These are phyloP conservation scores for Xylota sylvarum DNA, from an alignment of 2,888 invertebrate genomes.

Conservation along the genomic window DNA sequence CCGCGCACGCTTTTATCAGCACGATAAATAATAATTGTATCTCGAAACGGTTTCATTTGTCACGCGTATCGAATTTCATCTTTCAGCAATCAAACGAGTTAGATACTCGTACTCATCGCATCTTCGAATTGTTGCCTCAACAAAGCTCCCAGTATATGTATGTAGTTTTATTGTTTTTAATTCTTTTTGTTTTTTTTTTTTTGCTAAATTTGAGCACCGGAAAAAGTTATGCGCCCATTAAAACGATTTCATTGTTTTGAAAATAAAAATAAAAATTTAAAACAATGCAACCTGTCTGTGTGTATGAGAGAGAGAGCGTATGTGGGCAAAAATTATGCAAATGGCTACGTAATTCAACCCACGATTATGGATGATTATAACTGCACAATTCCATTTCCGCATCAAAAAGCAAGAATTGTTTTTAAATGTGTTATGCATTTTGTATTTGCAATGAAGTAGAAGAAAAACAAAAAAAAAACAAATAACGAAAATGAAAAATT, in stretches of 20 bases:
- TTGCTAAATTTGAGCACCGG: slow-evolving; percentile 24
- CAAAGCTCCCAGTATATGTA: slow-evolving; percentile 4
- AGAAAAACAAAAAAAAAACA: not conserved
- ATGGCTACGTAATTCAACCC: slow-evolving; percentile 71
- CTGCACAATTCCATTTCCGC: slow-evolving; percentile 74
- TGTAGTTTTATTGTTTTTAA: not conserved
- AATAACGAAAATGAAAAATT: not conserved
- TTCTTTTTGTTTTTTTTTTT: slow-evolving; percentile 16
- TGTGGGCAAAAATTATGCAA: slow-evolving; percentile 55
- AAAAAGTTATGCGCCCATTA: slow-evolving; percentile 42
- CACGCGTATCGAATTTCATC: slow-evolving; percentile 49
- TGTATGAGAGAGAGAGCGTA: not conserved
- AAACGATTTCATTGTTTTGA: slow-evolving; percentile 19
- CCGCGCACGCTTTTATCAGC: slow-evolving; percentile 17
- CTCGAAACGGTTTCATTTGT: slow-evolving; percentile 31
- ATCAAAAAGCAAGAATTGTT: slow-evolving; percentile 73
- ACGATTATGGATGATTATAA: slow-evolving; percentile 70
- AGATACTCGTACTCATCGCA: not conserved
- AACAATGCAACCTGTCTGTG: slow-evolving; percentile 19
- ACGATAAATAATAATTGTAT: not conserved
- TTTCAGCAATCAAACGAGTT: slow-evolving; percentile 25
- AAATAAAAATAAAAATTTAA: not conserved
- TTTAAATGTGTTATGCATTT: slow-evolving; percentile 50
- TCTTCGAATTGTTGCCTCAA: not conserved
- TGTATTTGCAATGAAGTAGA: slow-evolving; percentile 34